Conservation (phyloP, 2,797 vertebrate species). For the Cossypha caffra region DNA sequence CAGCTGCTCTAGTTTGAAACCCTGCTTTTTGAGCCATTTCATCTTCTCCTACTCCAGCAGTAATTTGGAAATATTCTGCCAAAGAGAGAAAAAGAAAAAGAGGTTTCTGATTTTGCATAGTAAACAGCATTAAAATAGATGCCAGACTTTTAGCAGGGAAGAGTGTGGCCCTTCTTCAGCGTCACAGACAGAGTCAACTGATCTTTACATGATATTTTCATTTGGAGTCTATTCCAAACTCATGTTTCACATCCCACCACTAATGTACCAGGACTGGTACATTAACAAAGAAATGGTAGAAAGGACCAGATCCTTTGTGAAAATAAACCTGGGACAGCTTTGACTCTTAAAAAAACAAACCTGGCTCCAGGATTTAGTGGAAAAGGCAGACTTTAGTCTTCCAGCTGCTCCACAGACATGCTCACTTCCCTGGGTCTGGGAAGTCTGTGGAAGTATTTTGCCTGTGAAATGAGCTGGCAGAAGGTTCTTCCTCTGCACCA, state of each 20-base stretch:
- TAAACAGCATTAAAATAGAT: slow-evolving; percentile 6
- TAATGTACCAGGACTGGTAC: background rate
- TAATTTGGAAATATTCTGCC: background rate
- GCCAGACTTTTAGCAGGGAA: background rate
- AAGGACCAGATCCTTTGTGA: background rate
- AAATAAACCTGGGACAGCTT: background rate
- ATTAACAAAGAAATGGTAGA: background rate
- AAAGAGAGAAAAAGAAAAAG: background rate
- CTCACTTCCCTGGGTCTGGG: background rate
- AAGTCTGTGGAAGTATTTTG: background rate
- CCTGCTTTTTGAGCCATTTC: background rate
- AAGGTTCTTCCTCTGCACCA: background rate
- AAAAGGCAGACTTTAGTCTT: background rate
- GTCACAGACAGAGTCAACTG: slow-evolving; percentile 16
- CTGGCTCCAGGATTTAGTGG: background rate
- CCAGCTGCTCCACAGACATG: background rate
- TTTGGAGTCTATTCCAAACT: slow-evolving; percentile 26
- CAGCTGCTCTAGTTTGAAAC: background rate
- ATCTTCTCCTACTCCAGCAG: background rate
- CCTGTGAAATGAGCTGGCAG: background rate
- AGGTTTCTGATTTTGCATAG: background rate
- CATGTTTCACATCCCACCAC: slow-evolving; percentile 27
- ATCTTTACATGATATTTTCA: slow-evolving; percentile 41
- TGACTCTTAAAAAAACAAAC: background rate
- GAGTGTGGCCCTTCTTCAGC: background rate